phyloP scores from a whole-genome alignment of 2,113 vertebrate genomes.

The Gracilinanus agilis region DNA sequence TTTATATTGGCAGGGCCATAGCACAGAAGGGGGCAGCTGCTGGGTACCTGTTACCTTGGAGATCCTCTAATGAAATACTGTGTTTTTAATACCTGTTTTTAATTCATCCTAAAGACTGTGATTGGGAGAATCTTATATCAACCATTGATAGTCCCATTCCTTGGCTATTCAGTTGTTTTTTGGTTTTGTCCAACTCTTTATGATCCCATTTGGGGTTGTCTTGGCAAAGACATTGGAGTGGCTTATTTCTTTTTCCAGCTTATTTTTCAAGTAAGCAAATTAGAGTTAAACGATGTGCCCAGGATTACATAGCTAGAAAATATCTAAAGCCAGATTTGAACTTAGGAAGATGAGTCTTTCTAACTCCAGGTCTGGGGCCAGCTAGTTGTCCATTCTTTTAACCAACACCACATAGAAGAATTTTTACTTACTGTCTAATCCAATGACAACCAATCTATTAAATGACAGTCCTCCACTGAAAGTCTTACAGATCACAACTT shows the following conservation, averaged over 20 bases:
- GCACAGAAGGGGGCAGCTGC: not conserved
- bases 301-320: too few relatives aligned
- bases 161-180: too few relatives aligned
- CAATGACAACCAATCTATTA: not conserved
- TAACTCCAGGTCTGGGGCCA: too few relatives aligned
- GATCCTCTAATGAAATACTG: not conserved
- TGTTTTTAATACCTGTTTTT: not conserved
- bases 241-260: too few relatives aligned
- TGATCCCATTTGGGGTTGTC: too few relatives aligned
- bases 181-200: too few relatives aligned
- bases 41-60: not conserved
- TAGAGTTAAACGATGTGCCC: too few relatives aligned
- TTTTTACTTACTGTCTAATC: not conserved
- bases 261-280: too few relatives aligned
- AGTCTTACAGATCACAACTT: not conserved
- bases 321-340: too few relatives aligned
- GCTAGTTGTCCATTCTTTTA: not conserved
- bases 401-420: not conserved
- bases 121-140: not conserved
- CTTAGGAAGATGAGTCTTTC: too few relatives aligned
- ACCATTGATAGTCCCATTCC: not conserved
- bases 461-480: not conserved
- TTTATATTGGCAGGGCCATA: not conserved
- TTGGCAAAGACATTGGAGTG: too few relatives aligned
- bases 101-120: not conserved